phyloP scores from a whole-genome alignment of 2,797 vertebrate species.

The Falco concolor region DNA sequence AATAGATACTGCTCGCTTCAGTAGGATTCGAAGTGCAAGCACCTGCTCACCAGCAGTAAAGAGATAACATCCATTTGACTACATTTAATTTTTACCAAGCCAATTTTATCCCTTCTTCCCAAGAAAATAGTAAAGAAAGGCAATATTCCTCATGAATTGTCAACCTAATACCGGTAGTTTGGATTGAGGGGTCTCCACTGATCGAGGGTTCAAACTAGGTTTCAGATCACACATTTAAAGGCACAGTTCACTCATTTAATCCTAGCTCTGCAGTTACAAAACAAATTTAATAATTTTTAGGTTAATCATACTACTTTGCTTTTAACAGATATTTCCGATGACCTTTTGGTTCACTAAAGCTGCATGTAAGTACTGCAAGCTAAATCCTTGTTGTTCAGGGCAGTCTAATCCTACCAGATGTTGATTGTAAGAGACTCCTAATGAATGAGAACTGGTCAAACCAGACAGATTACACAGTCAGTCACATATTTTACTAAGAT shows the following conservation, averaged over 20 bases:
- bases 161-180: background rate
- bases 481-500: conserved; percentile 31
- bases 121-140: background rate
- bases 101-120: background rate
- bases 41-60: background rate
- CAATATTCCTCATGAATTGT: background rate
- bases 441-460: conserved; percentile 57
- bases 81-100: background rate
- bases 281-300: conserved; percentile 4
- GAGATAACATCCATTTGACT: background rate
- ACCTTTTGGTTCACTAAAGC: conserved; percentile 46
- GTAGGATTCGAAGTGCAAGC: background rate
- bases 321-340: conserved; percentile 38
- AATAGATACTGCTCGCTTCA: background rate
- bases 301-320: conserved; percentile 38
- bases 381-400: conserved; percentile 60
- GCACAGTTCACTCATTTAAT: background rate
- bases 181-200: background rate
- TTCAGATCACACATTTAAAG: background rate
- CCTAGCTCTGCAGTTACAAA: background rate
- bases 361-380: conserved; percentile 56
- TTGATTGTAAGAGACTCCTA: conserved; percentile 43
- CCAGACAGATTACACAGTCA: conserved; percentile 35
- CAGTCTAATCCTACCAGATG: conserved; percentile 64
- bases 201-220: background rate